Base-by-base conservation (phyloP, 2,888 invertebrate genomes). In the Spodoptera picta region DNA sequence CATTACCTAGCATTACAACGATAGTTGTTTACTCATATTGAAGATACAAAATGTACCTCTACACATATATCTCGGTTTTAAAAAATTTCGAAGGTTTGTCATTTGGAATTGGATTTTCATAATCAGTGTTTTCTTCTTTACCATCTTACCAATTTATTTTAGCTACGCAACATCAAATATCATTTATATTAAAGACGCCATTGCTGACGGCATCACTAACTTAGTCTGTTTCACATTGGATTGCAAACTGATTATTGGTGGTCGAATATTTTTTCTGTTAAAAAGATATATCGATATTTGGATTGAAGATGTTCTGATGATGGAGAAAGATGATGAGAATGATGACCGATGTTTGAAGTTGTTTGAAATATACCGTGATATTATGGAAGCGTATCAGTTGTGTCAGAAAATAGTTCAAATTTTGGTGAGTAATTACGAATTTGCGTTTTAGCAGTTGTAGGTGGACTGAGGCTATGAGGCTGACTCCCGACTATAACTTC, bases 21-120 rank as follows among this genome's bases (percentile, higher is more conserved):
- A 52, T 0, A 63, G 66, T 2, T n/a, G 46, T 72, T 0, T 31
- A 10, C 52, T 75, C 1, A 63, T 75, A 44, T 5, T 69, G 3
- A 66, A 36, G 11, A 56, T 75, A 0, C 75, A 75, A 24, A 44
- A 24, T 19, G 64, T 75, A 19, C n/a, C n/a, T n/a, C n/a, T n/a
- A n/a, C 50, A 63, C 23, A 47, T 19, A 31, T 51, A 4, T 11
- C 53, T 72, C 0, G 52, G 49, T n/a, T 65, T 51, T n/a, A 63
- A 24, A 14, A 41, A n/a, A 12, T 53, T 54, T n/a, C 42, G 10
- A 1, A 56, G n/a, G 19, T 72, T 60, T 31, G 44, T 56, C 0
- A 11, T 65, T 45, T 60, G 59, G 60, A 72, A 62, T 27, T 72
- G 75, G 75, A 44, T 75, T 4, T 56, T 27, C 0, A 2, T 65